Base-by-base conservation (phyloP, 2,888 invertebrate species). In the Conus canariensis region DNA sequence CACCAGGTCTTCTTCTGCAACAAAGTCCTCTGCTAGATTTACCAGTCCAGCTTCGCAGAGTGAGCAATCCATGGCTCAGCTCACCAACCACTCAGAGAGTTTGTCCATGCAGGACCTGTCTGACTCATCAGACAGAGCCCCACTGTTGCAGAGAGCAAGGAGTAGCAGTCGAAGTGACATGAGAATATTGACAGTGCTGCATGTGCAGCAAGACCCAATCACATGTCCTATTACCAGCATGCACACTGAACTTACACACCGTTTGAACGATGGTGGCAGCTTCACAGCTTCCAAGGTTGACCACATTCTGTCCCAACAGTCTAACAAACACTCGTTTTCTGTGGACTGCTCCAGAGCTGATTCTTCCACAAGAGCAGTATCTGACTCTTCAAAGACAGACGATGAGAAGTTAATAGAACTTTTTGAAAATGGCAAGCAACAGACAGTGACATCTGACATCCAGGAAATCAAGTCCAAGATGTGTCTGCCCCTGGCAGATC, bases 361-460 rank as follows among this genome's bases (percentile, higher is more conserved):
- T 16, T 59, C 70, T 30, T 88, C 58, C 58, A 70, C 85, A 82
- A 74, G n/a, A 25, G 58, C 74, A n/a, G 12, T 59, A 3, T 82
- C 90, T 70, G 90, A 92, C 74, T 92, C 92, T 1, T 93, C 94
- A 85, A 94, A 95, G 93, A 95, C 95, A 67, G 95, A 95, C 93
- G 95, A 95, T 92, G 95, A 95, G 91, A 95, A 95, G 91, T 88
- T 95, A 16, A 93, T 94, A 77, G 95, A 94, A 89, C 91, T 94
- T 22, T 92, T 93, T 91, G 92, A 93, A 80, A 92, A 91, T 64
- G 91, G 93, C 87, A 91, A 92, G 74, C 86, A 74, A 60, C 74
- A 60, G 86, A 87, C 90, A 14, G 59, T 86, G 74, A 58, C 74
- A 9, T 85, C 70, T 19, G 80, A 67, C 5, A 80, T 88, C 30